Evolutionary conservation across 1,140 invertebrate species (phyloP), one percentile per base, ranked within the genome.

Genomic region (Cepaea nemoralis): DNA sequence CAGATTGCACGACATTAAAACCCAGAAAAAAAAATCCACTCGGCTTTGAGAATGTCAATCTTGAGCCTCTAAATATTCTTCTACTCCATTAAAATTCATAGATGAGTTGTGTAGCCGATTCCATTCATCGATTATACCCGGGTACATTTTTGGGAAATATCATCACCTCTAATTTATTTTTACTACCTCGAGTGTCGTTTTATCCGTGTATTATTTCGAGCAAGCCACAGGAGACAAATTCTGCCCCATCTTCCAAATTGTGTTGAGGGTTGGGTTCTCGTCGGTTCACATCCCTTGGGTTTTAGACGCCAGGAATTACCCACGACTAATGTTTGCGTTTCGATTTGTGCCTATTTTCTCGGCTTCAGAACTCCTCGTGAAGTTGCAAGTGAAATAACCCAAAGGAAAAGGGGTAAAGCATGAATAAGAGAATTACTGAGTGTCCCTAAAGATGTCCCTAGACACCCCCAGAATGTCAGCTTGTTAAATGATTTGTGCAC

Each of bases 311-410:
- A 42, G 70, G 70, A 73, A 73, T 73, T 40, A 73, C 24, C 70
- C 74, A 35, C 42, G 45, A 59, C 74, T 76, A 76, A 76, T 76
- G 74, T 76, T 76, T 76, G 74, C 45, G 74, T 59, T 50, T 33
- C 45, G 74, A 76, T 76, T 55, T 39, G 31, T 27, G 31, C 42
- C 3, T 12, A 37, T 31, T 45, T 31, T 35, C 42, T 31, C 40
- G 42, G n/a, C n/a, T 55, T 76, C 33, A n/a, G 35, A 33, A 3
- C 45, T 40, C 45, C 2, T 39, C 74, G 74, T 55, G 74, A 50
- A 31, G 39, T 10, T 76, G 74, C 74, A 76, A 76, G 45, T 48
- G 22, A 76, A 76, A 76, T 76, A 48, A 76, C n/a, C 45, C 74
- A 27, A 50, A 55, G 45, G 40, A 76, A 14, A 31, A 31, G 22